These are phyloP conservation scores for Harpalus rufipes DNA, from an alignment of 2,888 invertebrate species.

Conservation along the genomic window DNA sequence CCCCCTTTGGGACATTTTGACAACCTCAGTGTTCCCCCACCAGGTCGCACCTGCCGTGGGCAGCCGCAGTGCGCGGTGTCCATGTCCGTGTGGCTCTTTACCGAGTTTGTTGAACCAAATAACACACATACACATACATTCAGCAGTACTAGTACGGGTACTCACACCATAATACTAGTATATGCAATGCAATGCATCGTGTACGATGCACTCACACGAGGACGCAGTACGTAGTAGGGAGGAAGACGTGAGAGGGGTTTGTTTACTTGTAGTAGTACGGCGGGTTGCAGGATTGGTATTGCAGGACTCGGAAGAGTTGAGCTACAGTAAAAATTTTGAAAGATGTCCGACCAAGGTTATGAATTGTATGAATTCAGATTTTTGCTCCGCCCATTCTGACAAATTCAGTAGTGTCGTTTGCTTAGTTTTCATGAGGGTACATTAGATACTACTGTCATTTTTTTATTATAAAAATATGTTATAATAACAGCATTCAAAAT, in stretches of 20 bases:
- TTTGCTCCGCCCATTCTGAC: too few relatives aligned
- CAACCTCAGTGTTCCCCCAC: slow-evolving; percentile 28
- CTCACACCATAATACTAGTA: background rate
- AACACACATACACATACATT: slow-evolving; percentile 37
- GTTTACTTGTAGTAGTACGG: slow-evolving; percentile 31
- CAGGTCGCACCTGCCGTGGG: slow-evolving; percentile 33
- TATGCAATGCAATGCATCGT: slow-evolving; percentile 7
- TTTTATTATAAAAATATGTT: too few relatives aligned
- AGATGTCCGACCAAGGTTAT: too few relatives aligned
- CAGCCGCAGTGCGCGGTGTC: slow-evolving; percentile 44
- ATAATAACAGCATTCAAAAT: too few relatives aligned
- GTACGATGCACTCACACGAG: background rate
- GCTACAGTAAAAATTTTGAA: too few relatives aligned
- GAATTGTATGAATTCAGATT: too few relatives aligned
- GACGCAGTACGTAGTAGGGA: background rate
- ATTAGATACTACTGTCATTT: too few relatives aligned
- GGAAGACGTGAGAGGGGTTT: slow-evolving; percentile 38
- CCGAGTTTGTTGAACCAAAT: slow-evolving; percentile 65
- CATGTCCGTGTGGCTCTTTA: slow-evolving; percentile 51
- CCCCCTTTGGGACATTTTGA: slow-evolving; percentile 26
- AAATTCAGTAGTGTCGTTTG: too few relatives aligned
- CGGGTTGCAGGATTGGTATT: slow-evolving; percentile 17
- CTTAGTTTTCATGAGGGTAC: too few relatives aligned
- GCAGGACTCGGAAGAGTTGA: background rate
- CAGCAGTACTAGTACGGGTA: background rate